Conservation (phyloP, 2,888 invertebrate genomes). For the Auanema sp. region DNA sequence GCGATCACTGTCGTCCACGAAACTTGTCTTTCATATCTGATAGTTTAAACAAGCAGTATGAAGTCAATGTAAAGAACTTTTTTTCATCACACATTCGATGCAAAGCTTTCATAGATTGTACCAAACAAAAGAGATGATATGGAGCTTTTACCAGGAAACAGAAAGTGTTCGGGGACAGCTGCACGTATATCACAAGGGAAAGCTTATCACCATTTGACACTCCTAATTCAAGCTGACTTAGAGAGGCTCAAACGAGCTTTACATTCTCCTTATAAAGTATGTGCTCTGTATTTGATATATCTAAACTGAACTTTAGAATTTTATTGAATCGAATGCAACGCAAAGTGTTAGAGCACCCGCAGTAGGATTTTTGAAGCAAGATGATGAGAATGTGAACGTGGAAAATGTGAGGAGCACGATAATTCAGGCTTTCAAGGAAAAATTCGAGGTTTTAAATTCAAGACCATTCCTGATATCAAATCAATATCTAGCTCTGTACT, state of each 20-base stretch:
- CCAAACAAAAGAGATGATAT: conserved; percentile 85
- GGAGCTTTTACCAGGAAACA: conserved; percentile 69
- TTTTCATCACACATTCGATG: conserved; percentile 9
- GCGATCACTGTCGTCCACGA: conserved; percentile 80
- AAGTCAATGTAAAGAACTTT: conserved; percentile 74
- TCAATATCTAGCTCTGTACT: background rate
- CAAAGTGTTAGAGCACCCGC: conserved; percentile 77
- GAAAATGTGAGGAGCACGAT: conserved; percentile 76
- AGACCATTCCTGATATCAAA: background rate
- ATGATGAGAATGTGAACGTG: conserved; percentile 69
- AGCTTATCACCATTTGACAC: conserved; percentile 96
- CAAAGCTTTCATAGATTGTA: conserved; percentile 47
- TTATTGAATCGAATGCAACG: conserved; percentile 83
- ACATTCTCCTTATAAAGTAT: conserved; percentile 29
- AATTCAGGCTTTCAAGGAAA: conserved; percentile 80
- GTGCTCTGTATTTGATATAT: background rate
- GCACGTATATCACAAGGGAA: conserved; percentile 84
- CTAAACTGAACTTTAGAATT: conserved; percentile 71
- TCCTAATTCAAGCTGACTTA: conserved; percentile 78
- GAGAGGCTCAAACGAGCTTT: conserved; percentile 37
- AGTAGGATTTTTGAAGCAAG: conserved; percentile 80
- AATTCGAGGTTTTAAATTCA: conserved; percentile 73
- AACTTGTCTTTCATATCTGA: conserved; percentile 85
- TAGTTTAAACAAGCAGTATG: conserved; percentile 81
- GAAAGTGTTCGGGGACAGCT: conserved; percentile 84